Conservation (phyloP, 2,888 invertebrate genomes). For the Idaea straminata region DNA sequence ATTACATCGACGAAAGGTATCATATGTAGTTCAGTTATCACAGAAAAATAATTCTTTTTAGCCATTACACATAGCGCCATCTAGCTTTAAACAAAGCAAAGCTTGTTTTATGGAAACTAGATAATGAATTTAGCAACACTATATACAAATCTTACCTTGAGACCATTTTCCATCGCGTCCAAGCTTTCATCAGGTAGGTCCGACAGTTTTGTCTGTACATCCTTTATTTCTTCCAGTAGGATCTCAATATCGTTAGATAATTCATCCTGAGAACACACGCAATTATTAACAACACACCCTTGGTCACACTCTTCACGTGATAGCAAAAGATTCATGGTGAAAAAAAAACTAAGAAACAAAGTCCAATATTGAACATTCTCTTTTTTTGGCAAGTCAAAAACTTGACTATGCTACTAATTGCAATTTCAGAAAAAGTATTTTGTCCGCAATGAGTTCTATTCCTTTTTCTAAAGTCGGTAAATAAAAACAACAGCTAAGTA, state of each 20-base stretch:
- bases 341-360: not conserved
- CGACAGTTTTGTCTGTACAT: slow-evolving; percentile 83
- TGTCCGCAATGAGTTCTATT: not conserved
- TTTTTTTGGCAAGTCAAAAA: not conserved
- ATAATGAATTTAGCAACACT: not conserved
- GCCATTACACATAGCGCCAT: not conserved
- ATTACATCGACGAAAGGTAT: not conserved
- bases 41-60: not conserved
- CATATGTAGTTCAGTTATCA: not conserved
- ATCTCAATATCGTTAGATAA: slow-evolving; percentile 85
- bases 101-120: not conserved
- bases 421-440: not conserved
- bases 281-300: slow-evolving; percentile 57
- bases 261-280: slow-evolving; percentile 81
- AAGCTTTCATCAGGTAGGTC: slow-evolving; percentile 86
- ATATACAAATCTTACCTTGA: slow-evolving; percentile 81
- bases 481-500: too few relatives aligned
- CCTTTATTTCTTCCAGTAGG: slow-evolving; percentile 84
- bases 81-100: not conserved
- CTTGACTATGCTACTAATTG: too few relatives aligned
- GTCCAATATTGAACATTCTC: not conserved
- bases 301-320: slow-evolving; percentile 32
- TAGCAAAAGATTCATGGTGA: slow-evolving; percentile 31
- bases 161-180: slow-evolving; percentile 84
- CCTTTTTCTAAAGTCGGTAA: not conserved